Percentiles rank a stretch among this genome's conserved stretches.
Conservation (phyloP, 2,888 invertebrate genomes). For the Melinaea menophilus region DNA sequence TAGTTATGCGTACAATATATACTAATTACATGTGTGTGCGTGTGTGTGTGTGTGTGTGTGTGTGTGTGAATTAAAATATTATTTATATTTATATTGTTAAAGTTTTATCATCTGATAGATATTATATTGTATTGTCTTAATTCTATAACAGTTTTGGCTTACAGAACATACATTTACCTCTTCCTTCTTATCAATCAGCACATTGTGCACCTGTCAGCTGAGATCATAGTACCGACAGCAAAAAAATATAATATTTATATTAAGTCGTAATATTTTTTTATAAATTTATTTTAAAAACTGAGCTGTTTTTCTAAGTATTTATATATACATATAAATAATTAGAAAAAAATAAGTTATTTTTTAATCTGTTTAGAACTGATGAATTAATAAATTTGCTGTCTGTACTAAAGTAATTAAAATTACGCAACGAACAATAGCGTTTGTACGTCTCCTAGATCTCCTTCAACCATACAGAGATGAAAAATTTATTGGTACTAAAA, state of each 20-base stretch:
- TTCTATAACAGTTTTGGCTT: background rate
- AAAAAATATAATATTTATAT: background rate
- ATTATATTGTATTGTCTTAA: too few species aligned
- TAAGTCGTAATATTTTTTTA: too few species aligned
- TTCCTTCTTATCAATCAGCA: constrained; percentile 12
- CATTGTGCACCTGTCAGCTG: constrained; percentile 13
- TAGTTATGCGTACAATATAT: constrained; percentile 15
- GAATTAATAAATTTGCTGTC: too few species aligned
- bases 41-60: background rate
- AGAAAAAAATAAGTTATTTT: too few species aligned
- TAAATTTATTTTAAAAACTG: too few species aligned
- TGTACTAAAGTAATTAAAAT: too few species aligned
- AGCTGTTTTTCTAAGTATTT: too few species aligned
- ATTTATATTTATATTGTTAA: background rate
- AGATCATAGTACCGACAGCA: constrained; percentile 10
- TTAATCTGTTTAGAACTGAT: too few species aligned
- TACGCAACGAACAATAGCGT: too few species aligned
- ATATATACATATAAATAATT: too few species aligned
- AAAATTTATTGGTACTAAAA: background rate
- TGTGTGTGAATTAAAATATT: background rate
- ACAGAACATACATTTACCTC: constrained; percentile 10
- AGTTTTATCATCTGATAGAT: too few species aligned
- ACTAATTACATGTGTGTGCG: constrained; percentile 6
- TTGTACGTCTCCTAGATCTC: background rate
- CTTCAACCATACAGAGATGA: background rate